These are phyloP conservation scores for Tamandua tetradactyla DNA, from an alignment of 2,797 vertebrate genomes.

Conservation along the genomic window DNA sequence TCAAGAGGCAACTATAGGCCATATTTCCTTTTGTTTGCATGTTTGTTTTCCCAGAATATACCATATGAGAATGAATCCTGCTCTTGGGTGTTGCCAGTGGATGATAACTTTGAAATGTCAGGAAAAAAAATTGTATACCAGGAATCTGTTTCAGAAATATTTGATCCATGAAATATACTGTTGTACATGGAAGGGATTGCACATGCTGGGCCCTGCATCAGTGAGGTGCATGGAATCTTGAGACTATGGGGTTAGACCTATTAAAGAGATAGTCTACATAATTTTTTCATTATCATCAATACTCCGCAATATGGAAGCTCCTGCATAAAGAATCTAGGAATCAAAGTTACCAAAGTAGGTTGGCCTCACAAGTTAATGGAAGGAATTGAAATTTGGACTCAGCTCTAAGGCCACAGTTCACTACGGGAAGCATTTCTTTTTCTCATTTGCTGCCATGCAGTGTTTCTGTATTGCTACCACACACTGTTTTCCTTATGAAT, in stretches of 20 bases:
- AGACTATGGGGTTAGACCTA: neutral
- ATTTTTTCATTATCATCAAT: constrained; percentile 30
- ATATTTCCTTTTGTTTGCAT: neutral
- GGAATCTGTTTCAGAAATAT: neutral
- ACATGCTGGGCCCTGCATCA: neutral
- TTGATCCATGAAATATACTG: neutral
- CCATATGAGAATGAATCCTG: neutral
- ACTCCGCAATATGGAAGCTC: neutral
- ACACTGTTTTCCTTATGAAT: neutral
- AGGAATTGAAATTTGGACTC: neutral
- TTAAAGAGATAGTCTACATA: neutral
- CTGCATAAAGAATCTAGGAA: neutral
- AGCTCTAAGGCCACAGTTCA: neutral
- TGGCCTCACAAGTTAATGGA: neutral
- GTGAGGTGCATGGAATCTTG: neutral
- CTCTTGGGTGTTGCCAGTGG: neutral
- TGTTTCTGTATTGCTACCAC: neutral
- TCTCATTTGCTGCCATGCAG: neutral
- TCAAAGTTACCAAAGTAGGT: neutral
- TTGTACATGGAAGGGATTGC: neutral
- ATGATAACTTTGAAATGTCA: neutral
- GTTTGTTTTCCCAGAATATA: neutral
- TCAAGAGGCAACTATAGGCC: neutral
- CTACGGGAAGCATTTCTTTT: neutral
- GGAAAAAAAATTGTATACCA: neutral